phyloP scores from a whole-genome alignment of 2,113 vertebrate species.

The Tachysurus fulvidraco region DNA sequence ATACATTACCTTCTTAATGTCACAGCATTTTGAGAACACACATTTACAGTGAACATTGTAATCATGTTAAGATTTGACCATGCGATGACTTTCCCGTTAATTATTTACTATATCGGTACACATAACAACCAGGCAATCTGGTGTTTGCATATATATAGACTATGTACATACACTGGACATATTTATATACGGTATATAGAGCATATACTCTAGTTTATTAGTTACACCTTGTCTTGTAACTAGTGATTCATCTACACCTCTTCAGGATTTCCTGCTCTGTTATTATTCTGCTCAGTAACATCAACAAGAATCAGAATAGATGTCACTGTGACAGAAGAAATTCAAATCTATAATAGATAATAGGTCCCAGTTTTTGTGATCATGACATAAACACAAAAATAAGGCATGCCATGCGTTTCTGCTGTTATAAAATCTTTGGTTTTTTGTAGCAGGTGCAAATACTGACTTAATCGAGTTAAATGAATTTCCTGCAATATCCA shows the following conservation, averaged over 20 bases:
- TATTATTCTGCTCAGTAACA: not conserved
- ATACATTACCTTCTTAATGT: not conserved
- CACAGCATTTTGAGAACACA: not conserved
- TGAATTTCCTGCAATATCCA: not conserved
- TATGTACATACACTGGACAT: not conserved
- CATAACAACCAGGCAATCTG: not conserved
- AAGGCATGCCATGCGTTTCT: not conserved
- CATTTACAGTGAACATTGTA: not conserved
- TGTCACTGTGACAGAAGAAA: not conserved
- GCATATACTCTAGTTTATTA: not conserved
- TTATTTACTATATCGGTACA: not conserved
- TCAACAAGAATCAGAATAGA: not conserved
- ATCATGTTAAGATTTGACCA: not conserved
- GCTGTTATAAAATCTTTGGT: not conserved
- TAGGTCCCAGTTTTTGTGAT: not conserved
- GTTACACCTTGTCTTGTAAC: not conserved
- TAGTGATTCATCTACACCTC: not conserved
- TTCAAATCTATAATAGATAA: not conserved
- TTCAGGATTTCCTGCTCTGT: not conserved
- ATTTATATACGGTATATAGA: not conserved
- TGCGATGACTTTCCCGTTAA: not conserved
- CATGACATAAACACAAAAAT: not conserved
- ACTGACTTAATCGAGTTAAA: not conserved
- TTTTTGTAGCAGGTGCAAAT: not conserved
- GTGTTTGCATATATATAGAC: not conserved